A percentile compares a stretch with the other conserved stretches of the same genome.
phyloP scores from a whole-genome alignment of 2,888 invertebrate genomes.

The Neoascia interrupta region DNA sequence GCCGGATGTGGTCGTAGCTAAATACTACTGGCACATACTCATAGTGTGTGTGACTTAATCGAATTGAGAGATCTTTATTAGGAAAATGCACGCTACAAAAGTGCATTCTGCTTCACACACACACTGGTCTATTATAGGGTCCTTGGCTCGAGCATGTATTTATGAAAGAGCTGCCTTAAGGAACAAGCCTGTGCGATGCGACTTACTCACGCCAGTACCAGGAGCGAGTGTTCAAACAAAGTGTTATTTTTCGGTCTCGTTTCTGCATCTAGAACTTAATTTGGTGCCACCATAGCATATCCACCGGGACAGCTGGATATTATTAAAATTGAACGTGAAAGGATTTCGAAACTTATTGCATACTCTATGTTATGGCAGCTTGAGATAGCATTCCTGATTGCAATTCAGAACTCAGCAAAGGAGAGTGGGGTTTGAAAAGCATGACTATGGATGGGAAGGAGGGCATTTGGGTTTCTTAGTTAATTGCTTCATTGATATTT shows the following conservation, averaged over 20 bases:
- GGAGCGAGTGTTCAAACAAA: constrained; percentile 43
- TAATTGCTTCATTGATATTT: too few relatives aligned
- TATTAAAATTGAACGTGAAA: constrained; percentile 62
- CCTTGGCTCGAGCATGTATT: constrained; percentile 32
- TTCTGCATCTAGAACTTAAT: constrained; percentile 26
- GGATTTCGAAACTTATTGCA: constrained; percentile 38
- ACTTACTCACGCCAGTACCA: constrained; percentile 53
- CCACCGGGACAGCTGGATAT: constrained; percentile 39
- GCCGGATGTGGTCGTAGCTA: too few relatives aligned
- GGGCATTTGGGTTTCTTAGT: too few relatives aligned
- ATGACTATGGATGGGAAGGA: too few relatives aligned
- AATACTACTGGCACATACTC: not conserved
- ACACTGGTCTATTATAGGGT: constrained; percentile 5
- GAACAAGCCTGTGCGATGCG: constrained; percentile 39
- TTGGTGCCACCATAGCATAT: constrained; percentile 5
- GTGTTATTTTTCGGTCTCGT: constrained; percentile 4
- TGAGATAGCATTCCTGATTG: not conserved
- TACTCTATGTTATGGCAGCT: not conserved
- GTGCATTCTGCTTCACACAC: constrained; percentile 2
- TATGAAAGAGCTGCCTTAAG: constrained; percentile 65
- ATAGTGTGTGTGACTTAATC: constrained; percentile 42
- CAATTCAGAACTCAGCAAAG: not conserved
- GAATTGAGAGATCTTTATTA: constrained; percentile 60
- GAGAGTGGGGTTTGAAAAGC: not conserved
- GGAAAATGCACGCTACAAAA: constrained; percentile 59